phyloP scores from a whole-genome alignment of 2,888 invertebrate species.

The Trilocha varians region DNA sequence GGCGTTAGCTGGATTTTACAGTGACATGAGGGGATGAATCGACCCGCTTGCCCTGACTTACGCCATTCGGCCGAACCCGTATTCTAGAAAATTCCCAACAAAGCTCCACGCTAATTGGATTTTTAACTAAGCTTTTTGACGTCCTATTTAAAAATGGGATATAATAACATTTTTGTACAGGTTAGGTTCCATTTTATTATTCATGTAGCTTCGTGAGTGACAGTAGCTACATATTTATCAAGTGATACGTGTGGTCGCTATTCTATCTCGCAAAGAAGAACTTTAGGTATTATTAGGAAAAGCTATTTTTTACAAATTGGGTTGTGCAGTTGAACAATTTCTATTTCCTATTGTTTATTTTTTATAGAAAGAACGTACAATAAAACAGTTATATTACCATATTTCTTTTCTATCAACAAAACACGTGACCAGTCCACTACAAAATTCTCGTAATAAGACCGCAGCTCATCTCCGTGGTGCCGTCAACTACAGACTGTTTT shows the following conservation, averaged over 20 bases:
- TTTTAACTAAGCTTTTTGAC: background rate
- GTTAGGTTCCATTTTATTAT: too few species aligned
- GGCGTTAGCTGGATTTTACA: constrained; percentile 20
- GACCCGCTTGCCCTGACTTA: constrained; percentile 17
- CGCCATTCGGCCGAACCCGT: constrained; percentile 14
- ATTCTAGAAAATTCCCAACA: constrained; percentile 13
- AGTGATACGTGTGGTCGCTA: too few species aligned
- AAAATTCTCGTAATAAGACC: constrained; percentile 16
- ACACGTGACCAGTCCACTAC: background rate
- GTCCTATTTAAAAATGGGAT: too few species aligned
- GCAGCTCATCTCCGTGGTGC: constrained; percentile 26
- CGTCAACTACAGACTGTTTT: constrained; percentile 34
- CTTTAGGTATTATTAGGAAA: too few species aligned
- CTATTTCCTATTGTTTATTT: too few species aligned
- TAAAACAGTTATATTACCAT: background rate
- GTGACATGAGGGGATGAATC: constrained; percentile 26
- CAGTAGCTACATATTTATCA: too few species aligned
- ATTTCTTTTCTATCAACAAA: background rate
- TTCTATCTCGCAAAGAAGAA: too few species aligned
- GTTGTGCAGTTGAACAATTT: too few species aligned
- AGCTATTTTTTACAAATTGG: too few species aligned
- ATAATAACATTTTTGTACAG: too few species aligned
- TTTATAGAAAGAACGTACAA: background rate
- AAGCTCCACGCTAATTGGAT: background rate
- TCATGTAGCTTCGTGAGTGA: too few species aligned